Evolutionary conservation across 2,888 invertebrate genomes (phyloP), one percentile per base, ranked within the genome.

Genomic region (Dioctria rufipes): DNA sequence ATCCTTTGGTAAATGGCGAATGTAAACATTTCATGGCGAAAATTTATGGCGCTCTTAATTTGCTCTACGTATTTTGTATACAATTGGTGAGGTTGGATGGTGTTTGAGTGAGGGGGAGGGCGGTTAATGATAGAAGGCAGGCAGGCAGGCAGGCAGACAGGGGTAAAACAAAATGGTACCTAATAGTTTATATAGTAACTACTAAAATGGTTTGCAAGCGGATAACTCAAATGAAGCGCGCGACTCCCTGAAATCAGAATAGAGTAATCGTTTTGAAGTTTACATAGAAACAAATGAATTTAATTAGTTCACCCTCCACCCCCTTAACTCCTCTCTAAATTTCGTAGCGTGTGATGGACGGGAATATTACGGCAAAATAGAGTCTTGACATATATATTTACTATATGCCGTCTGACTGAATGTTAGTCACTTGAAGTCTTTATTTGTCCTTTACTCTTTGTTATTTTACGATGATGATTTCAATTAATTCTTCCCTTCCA

Each of bases 401-500:
- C n/a, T n/a, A n/a, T n/a, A n/a, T n/a, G n/a, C n/a, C n/a, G n/a
- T n/a, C 25, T 25, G 25, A 25, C 25, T 25, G 25, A 2, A 25
- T 25, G 69, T 69, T 69, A 69, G 69, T 69, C 69, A 69, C 51
- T 51, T 69, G 2, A 25, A 69, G 69, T 69, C 51, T 51, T 69
- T n/a, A n/a, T n/a, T n/a, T n/a, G n/a, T n/a, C n/a, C 69, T 69
- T 69, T 69, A 69, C 69, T 69, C 51, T 25, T 25, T 69, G 69
- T 69, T 69, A 69, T 69, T 69, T 69, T 69, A 69, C 69, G 69
- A 37, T 69, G 51, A 69, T 51, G 69, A 37, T 51, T 69, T 69
- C 69, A 69, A 69, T 69, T 69, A 69, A 69, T 49, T 9, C 25
- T 25, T 25, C 25, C 25, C 2, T 25, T 25, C 25, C 25, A 25